Percentiles rank a stretch among this genome's conserved stretches.
These are phyloP conservation scores for Cacatua alba DNA, from an alignment of 2,113 vertebrate genomes.

Conservation along the genomic window DNA sequence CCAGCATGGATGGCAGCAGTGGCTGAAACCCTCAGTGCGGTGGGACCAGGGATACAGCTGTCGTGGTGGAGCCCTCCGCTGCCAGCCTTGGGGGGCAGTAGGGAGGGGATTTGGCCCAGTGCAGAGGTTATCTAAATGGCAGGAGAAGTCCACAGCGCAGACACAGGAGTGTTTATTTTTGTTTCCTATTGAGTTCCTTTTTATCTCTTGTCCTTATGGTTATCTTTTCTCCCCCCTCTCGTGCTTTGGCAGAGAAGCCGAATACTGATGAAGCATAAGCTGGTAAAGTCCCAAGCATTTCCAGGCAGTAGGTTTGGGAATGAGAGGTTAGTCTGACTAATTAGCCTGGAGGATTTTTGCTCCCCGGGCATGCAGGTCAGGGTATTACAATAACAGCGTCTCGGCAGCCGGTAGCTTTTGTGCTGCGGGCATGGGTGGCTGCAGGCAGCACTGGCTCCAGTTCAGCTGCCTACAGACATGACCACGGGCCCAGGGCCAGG, in stretches of 20 bases:
- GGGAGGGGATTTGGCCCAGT: background rate
- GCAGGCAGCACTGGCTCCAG: background rate
- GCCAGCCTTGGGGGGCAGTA: background rate
- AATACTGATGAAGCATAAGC: conserved; percentile 1
- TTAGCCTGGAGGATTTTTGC: conserved; percentile 11
- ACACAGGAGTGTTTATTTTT: background rate
- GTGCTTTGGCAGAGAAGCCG: background rate
- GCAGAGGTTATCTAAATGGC: background rate
- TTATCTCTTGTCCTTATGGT: conserved; percentile 22
- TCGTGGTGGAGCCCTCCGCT: accelerated
- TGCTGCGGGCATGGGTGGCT: conserved; percentile 2
- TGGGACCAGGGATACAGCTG: background rate
- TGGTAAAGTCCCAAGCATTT: background rate
- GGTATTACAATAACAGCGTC: background rate
- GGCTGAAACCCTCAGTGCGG: no score
- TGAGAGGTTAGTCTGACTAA: background rate
- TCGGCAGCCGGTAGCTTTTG: background rate
- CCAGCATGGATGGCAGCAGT: background rate
- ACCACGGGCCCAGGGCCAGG: background rate
- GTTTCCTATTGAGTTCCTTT: background rate
- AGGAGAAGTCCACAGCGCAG: background rate
- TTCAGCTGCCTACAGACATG: accelerated
- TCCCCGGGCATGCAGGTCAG: background rate
- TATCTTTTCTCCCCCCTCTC: background rate
- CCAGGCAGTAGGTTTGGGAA: background rate